phyloP scores from a whole-genome alignment of 2,888 invertebrate species.

The Drosophila sordidula region DNA sequence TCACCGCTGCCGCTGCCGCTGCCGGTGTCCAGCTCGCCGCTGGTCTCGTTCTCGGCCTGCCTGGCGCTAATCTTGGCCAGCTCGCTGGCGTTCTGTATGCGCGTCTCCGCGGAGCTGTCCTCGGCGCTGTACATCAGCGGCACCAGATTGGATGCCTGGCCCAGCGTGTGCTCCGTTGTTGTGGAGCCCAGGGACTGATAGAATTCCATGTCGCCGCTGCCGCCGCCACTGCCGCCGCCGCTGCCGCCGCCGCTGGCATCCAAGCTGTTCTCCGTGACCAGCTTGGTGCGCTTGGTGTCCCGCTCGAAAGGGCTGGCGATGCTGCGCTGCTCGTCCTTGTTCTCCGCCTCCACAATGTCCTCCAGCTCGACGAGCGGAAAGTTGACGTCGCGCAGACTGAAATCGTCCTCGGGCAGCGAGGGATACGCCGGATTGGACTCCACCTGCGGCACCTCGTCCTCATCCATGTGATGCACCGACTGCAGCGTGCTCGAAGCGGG shows the following conservation, averaged over 20 bases:
- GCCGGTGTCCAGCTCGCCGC: conserved; percentile 54
- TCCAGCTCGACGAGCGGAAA: conserved; percentile 77
- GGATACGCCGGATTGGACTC: conserved; percentile 86
- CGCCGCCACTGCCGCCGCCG: conserved; percentile 58
- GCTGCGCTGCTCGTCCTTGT: conserved; percentile 78
- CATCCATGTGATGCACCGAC: conserved; percentile 66
- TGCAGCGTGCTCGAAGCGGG: conserved; percentile 32
- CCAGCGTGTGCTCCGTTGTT: conserved; percentile 37
- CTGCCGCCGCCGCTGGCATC: conserved; percentile 62
- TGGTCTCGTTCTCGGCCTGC: conserved; percentile 55
- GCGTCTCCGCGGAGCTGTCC: conserved; percentile 72
- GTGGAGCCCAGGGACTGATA: conserved; percentile 33
- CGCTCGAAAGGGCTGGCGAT: conserved; percentile 65
- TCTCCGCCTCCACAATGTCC: conserved; percentile 69
- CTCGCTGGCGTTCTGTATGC: conserved; percentile 71
- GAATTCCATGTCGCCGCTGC: conserved; percentile 59
- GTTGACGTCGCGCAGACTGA: conserved; percentile 83
- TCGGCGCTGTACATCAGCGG: conserved; percentile 78
- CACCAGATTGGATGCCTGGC: conserved; percentile 35
- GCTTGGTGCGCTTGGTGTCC: conserved; percentile 60
- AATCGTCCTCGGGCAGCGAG: conserved; percentile 86
- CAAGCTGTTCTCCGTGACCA: conserved; percentile 51
- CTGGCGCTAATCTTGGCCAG: conserved; percentile 44
- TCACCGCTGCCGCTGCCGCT: conserved; percentile 66
- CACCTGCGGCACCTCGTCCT: conserved; percentile 74